Base-by-base conservation (phyloP, 2,113 vertebrate genomes). In the Periophthalmodon schlosseri region DNA sequence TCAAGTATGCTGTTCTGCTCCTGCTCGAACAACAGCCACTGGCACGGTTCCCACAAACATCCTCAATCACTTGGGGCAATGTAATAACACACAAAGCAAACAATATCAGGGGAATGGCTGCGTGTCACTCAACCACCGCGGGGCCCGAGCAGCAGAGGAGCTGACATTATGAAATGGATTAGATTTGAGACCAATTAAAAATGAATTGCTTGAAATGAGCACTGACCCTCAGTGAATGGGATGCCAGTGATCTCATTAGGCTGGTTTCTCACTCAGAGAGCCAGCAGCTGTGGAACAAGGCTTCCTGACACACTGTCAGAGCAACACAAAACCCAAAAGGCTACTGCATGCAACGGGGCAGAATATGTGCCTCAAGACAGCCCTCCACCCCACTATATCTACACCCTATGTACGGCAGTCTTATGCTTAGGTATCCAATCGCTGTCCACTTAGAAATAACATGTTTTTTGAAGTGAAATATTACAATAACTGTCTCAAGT, bases 131-230 rank as follows among this genome's bases (percentile, higher is more conserved):
- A 81, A 69, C 68, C 50, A 67, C 69, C 73, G 67, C 16, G 14
- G 83, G 75, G 83, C 56, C 5, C 86, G 88, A 92, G 70, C 80
- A 90, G 85, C 78, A 88, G 85, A 67, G 69, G 79, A 84, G 82
- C 84, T 87, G 90, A 90, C 91, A 84, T 88, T 86, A 91, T 76
- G 80, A 89, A 93, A 93, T 90, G 77, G 86, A 92, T 93, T 93
- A 88, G 84, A 92, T 93, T 91, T 91, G 83, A 91, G 86, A 84
- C 91, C 91, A 94, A 92, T 93, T 93, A 94, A 92, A 93, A 91
- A 86, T 78, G 90, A 93, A 93, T 93, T 91, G 89, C 82, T 86
- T 69, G 70, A 84, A 87, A 91, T 90, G 88, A 91, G 90, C 67
- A 49, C 77, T 92, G 91, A 93, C 92, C 91, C 90, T 81, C 57